Percentiles rank a stretch among this genome's conserved stretches.
These are phyloP conservation scores for Thripadectes ignobilis DNA, from an alignment of 2,797 vertebrate species.

Conservation along the genomic window DNA sequence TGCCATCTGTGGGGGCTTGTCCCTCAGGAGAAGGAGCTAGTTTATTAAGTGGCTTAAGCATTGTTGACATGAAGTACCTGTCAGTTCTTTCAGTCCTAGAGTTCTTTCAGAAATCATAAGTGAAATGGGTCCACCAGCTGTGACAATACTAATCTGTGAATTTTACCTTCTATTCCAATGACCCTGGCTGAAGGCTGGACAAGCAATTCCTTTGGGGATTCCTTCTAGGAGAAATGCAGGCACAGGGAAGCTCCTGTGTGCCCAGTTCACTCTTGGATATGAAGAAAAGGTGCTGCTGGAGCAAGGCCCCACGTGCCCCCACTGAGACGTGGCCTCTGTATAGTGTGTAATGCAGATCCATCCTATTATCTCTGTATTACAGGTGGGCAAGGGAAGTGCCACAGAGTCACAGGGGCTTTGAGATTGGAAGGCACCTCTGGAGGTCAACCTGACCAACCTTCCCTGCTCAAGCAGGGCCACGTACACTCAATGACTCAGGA, in stretches of 20 bases:
- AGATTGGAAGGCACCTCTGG: background rate
- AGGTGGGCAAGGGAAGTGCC: background rate
- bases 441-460: background rate
- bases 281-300: background rate
- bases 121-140: background rate
- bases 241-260: background rate
- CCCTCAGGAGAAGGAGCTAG: background rate
- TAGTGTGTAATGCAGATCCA: background rate
- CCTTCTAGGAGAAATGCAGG: background rate
- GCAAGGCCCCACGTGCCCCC: background rate
- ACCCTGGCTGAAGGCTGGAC: background rate
- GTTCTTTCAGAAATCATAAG: background rate
- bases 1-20: background rate
- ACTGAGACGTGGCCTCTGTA: rapidly evolving
- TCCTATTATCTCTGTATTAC: background rate
- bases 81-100: background rate
- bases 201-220: background rate
- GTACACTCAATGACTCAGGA: background rate
- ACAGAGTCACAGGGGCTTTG: background rate
- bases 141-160: rapidly evolving
- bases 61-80: background rate
- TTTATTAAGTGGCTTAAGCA: background rate
- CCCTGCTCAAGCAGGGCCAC: background rate
- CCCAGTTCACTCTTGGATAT: background rate
- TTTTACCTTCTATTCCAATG: background rate